Evolutionary conservation across 2,113 vertebrate genomes (phyloP), one percentile per base, ranked within the genome.

Genomic region (Phyllostomus discolor): DNA sequence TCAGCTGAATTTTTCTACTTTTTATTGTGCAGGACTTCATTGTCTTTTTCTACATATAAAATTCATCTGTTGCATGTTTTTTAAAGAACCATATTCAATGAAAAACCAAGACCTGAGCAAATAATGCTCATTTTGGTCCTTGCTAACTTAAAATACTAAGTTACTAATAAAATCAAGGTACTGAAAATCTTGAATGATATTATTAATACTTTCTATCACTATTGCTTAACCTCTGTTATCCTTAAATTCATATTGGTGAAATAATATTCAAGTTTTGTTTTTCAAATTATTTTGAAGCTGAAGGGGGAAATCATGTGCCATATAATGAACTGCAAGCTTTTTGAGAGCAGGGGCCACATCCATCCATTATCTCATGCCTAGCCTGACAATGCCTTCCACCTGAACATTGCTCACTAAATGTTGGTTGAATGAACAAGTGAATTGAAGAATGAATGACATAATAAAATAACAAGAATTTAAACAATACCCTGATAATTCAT

Each of bases 391-490:
- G 3, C 7, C 33, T 5, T 62, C 54, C 43, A 62, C 20, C 20
- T 50, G 35, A 64, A 78, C 2, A 22, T 10, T 41, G 10, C 8
- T 46, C 33, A 48, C 7, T 90, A 38, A 73, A 41, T 66, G 52
- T 19, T 80, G 9, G 17, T 43, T 83, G n/a, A 66, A 92, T 52
- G 43, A 84, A 86, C 0, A 43, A 79, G 31, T 78, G 38, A 84
- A 48, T 43, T 31, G 31, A 90, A 75, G 22, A 96, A 80, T 35
- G 20, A 73, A 67, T 50, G 11, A 69, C 83, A 70, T 41, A 57
- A 62, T 54, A 16, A 94, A 87, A 70, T 57, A 52, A 22, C 50
- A 97, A 59, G 8, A 50, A 88, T 92, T 41, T 75, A 93, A 97
- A 75, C 26, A 79, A 79, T 88, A 82, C n/a, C 31, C 59, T 91